These are phyloP conservation scores for Peromyscus eremicus DNA, from an alignment of 2,797 vertebrate genomes.

Conservation along the genomic window DNA sequence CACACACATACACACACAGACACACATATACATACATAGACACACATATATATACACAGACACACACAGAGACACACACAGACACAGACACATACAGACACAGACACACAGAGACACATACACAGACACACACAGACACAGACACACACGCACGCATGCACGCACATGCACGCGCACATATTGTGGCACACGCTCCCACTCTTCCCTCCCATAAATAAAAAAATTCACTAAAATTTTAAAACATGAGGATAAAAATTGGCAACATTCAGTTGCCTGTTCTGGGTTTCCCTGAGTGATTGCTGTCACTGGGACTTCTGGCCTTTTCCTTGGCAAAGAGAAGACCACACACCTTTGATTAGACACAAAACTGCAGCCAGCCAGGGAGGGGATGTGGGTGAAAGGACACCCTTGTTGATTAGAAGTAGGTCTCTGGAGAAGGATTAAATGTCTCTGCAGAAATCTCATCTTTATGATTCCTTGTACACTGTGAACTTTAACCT, in stretches of 20 bases:
- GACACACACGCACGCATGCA: too few relatives aligned
- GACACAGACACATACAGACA: too few relatives aligned
- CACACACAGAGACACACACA: too few relatives aligned
- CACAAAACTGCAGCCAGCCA: neutral
- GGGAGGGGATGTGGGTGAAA: neutral
- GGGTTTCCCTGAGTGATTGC: neutral
- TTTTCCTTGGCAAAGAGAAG: neutral
- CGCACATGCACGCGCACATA: neutral
- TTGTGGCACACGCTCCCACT: neutral
- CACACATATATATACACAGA: too few relatives aligned
- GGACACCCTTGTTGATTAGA: neutral
- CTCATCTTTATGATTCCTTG: neutral
- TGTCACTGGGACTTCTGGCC: neutral
- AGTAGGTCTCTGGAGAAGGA: neutral
- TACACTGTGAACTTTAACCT: neutral
- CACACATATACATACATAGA: neutral
- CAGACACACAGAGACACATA: too few relatives aligned
- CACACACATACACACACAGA: too few relatives aligned
- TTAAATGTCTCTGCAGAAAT: constrained; percentile 28
- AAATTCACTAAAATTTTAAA: neutral
- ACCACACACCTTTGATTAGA: neutral
- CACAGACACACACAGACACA: too few relatives aligned
- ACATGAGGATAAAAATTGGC: neutral
- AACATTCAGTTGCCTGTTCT: too few relatives aligned
- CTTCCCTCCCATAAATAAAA: neutral